Evolutionary conservation across 2,888 invertebrate species (phyloP).

Genomic region (Electrophaes corylata): DNA sequence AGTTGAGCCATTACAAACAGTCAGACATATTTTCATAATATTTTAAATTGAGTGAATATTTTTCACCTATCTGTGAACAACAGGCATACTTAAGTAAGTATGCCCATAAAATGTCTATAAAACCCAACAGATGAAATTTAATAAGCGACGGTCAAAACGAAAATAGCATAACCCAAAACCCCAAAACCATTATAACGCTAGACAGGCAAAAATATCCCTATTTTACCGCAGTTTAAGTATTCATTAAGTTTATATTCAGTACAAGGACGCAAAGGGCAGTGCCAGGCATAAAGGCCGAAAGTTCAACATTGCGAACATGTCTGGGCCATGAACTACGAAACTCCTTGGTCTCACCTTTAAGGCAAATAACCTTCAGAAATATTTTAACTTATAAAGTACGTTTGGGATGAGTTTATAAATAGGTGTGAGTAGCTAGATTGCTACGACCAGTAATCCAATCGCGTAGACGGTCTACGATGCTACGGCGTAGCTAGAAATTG

Average conservation of each 20-base stretch:
- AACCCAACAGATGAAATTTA: not conserved
- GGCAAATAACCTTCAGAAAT: constrained; percentile 26
- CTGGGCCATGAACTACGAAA: constrained; percentile 51
- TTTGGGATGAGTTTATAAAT: constrained; percentile 22
- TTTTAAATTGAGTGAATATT: too few species aligned
- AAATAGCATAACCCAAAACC: constrained; percentile 18
- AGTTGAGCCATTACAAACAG: too few species aligned
- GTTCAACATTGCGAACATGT: constrained; percentile 42
- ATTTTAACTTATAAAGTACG: constrained; percentile 15
- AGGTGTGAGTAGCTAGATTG: constrained; percentile 16
- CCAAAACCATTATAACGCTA: constrained; percentile 9
- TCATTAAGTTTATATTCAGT: constrained; percentile 19
- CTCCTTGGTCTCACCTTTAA: constrained; percentile 50
- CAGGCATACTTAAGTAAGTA: not conserved
- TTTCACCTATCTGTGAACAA: too few species aligned
- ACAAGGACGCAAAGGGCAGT: constrained; percentile 19
- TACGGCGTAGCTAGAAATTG: constrained; percentile 20
- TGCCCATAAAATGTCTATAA: not conserved
- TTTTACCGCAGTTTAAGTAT: constrained; percentile 14
- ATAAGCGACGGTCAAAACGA: constrained; percentile 3
- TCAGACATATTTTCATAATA: too few species aligned
- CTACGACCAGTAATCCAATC: constrained; percentile 17
- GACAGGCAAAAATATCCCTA: constrained; percentile 10
- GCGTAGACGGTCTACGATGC: constrained; percentile 25
- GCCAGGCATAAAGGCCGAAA: constrained; percentile 14